Conservation (phyloP, 2,888 invertebrate species). For the Cerastoderma edule region DNA sequence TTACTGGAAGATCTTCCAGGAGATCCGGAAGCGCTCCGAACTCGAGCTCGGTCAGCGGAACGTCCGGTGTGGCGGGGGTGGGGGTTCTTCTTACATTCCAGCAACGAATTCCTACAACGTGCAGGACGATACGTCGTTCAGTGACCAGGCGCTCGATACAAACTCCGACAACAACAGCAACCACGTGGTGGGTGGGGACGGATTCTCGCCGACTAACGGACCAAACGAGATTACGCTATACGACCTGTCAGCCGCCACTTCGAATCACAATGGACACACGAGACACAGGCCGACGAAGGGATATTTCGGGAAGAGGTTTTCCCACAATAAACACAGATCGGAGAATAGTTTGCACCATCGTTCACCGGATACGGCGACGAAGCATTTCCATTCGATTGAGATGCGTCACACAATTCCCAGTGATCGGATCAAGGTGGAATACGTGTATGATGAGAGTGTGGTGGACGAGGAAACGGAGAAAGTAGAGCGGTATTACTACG, state of each 20-base stretch:
- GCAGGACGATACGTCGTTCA: conserved; percentile 49
- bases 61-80: conserved; percentile 44
- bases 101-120: conserved; percentile 39
- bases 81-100: conserved; percentile 45
- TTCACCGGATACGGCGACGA: conserved; percentile 2
- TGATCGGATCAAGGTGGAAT: conserved; percentile 71
- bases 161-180: conserved; percentile 41
- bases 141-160: conserved; percentile 53
- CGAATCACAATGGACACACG: conserved; percentile 1
- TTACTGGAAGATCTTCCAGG: conserved; percentile 85
- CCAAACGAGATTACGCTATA: conserved; percentile 35
- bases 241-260: conserved; percentile 31
- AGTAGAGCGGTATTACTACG: conserved; percentile 77
- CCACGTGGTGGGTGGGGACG: conserved; percentile 31
- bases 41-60: conserved; percentile 81
- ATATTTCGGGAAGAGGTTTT: conserved; percentile 42
- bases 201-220: conserved; percentile 19
- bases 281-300: conserved; percentile 22
- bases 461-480: conserved; percentile 80
- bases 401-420: conserved; percentile 8
- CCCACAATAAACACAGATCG: conserved; percentile 31
- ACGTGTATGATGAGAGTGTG: conserved; percentile 81
- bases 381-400: neutral
- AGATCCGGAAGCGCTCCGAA: conserved; percentile 84
- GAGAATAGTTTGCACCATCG: conserved; percentile 20